A percentile compares a stretch with the other conserved stretches of the same genome.
These are phyloP conservation scores for Lycopodina hypogea DNA, from an alignment of 37 sponge, comb jelly and placozoan species.

Conservation along the genomic window DNA sequence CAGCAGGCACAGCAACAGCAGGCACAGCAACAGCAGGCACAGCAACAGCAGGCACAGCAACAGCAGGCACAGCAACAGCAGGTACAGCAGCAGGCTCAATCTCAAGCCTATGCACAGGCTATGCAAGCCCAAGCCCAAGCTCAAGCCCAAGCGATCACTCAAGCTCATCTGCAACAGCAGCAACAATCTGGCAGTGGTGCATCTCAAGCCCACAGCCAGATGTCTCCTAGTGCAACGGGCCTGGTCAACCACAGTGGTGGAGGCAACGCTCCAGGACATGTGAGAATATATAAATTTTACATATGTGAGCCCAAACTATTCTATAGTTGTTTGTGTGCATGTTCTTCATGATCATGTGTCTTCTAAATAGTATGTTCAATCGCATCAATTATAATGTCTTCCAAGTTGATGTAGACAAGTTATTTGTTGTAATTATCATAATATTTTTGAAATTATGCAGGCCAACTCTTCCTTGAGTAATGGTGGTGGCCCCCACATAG, in stretches of 20 bases:
- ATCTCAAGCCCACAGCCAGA: not conserved
- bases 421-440: too few relatives aligned
- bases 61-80: conserved; percentile 11
- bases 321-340: too few relatives aligned
- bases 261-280: conserved; percentile 1
- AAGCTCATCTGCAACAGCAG: not conserved
- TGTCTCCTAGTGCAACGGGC: not conserved
- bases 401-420: too few relatives aligned
- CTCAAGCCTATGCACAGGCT: conserved; percentile 4
- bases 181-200: conserved; percentile 4
- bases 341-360: too few relatives aligned
- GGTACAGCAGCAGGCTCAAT: conserved; percentile 1
- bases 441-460: too few relatives aligned
- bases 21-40: conserved; percentile 8
- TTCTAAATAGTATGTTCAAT: too few relatives aligned
- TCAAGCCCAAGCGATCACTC: not conserved
- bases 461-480: not conserved
- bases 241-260: conserved; percentile 2
- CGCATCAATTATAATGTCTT: too few relatives aligned
- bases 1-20: not conserved
- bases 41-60: not conserved
- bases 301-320: too few relatives aligned
- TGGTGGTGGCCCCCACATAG: conserved; percentile 1
- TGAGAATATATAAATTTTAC: not conserved
- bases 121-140: not conserved